These are phyloP conservation scores for Myrmophylax atrothorax DNA, from an alignment of 2,113 vertebrate species.

Conservation along the genomic window DNA sequence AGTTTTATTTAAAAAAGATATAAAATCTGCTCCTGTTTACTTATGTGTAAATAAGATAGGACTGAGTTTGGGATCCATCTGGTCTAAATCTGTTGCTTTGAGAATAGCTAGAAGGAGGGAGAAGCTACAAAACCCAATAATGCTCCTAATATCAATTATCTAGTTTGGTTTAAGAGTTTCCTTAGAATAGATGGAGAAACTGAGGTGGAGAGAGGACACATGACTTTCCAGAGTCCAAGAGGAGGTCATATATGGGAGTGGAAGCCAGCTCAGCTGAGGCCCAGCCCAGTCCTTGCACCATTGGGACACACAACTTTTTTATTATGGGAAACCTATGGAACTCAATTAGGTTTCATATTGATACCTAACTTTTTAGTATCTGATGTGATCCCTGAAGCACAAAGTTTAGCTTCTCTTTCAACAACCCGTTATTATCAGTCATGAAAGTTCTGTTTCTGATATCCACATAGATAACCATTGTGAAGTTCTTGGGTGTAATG, in stretches of 20 bases:
- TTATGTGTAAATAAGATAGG: background rate
- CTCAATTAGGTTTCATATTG: background rate
- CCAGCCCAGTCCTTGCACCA: accelerated
- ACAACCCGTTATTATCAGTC: background rate
- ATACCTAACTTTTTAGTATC: background rate
- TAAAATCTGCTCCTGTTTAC: background rate
- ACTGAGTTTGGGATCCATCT: background rate
- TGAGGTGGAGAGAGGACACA: background rate
- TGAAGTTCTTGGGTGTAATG: background rate
- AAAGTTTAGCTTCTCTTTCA: background rate
- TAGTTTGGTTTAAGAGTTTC: background rate
- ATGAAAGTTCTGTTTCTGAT: background rate
- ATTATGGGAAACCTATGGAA: background rate
- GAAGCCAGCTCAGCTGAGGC: background rate
- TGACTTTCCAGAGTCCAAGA: background rate
- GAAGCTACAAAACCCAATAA: background rate
- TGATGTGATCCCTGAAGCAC: background rate
- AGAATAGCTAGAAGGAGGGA: background rate
- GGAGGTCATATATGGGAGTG: background rate
- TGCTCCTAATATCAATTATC: background rate
- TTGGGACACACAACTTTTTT: background rate
- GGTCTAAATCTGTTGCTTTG: background rate
- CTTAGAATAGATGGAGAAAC: background rate
- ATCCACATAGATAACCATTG: background rate
- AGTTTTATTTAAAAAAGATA: background rate